These are phyloP conservation scores for Holothuria glaberrima DNA, from an alignment of 35 echinoderm and acorn worm species.

Conservation along the genomic window DNA sequence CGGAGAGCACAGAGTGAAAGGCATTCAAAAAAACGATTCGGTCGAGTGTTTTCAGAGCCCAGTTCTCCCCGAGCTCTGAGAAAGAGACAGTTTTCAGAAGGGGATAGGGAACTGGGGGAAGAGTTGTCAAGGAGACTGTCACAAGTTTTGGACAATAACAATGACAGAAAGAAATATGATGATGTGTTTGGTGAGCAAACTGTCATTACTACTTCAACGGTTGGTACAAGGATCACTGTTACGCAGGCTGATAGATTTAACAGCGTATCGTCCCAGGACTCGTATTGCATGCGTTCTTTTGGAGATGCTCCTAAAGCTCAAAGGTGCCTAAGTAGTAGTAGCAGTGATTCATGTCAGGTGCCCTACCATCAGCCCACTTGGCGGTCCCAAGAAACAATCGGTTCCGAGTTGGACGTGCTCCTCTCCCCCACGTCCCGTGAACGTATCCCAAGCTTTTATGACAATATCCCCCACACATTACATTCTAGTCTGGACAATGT, in stretches of 20 bases:
- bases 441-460: conserved; percentile 78
- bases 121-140: conserved; percentile 45
- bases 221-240: conserved; percentile 24
- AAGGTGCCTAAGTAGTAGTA: conserved; percentile 63
- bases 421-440: neutral
- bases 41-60: conserved; percentile 88
- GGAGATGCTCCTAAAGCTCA: conserved; percentile 31
- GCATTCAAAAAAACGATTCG: conserved; percentile 77
- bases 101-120: conserved; percentile 4
- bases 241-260: conserved; percentile 29
- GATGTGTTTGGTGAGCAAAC: conserved; percentile 68
- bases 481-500: conserved; percentile 88
- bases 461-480: conserved; percentile 86
- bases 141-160: conserved; percentile 83
- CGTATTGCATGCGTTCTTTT: conserved; percentile 13
- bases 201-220: no score
- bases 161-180: conserved; percentile 70
- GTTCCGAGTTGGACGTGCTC: conserved; percentile 27
- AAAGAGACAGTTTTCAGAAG: conserved; percentile 55
- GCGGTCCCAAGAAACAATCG: conserved; percentile 61
- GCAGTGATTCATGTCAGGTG: conserved; percentile 81
- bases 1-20: conserved; percentile 63
- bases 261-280: conserved; percentile 40
- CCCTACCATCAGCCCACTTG: conserved; percentile 13
- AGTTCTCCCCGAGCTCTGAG: conserved; percentile 66